These are phyloP conservation scores for Napeogenes sylphis DNA, from an alignment of 2,888 invertebrate species.

Conservation along the genomic window DNA sequence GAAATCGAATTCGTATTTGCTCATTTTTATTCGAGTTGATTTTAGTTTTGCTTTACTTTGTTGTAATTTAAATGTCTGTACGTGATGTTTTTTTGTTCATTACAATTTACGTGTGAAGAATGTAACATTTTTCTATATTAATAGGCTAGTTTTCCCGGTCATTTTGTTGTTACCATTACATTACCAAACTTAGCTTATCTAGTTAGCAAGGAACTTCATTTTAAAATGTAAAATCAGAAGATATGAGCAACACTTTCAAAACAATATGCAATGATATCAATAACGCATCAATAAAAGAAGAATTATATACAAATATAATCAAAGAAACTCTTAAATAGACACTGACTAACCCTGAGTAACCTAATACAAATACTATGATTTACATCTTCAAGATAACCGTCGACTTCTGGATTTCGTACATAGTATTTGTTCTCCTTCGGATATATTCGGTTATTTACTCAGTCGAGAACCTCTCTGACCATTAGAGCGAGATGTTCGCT, in stretches of 20 bases:
- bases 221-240: no score
- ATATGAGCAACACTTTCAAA: no score
- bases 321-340: not conserved
- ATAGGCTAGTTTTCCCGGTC: no score
- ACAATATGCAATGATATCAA: no score
- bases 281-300: no score
- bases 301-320: not conserved
- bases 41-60: not conserved
- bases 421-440: constrained; percentile 43
- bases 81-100: not conserved
- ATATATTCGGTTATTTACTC: constrained; percentile 50
- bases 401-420: constrained; percentile 26
- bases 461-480: constrained; percentile 48
- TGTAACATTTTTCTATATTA: not conserved
- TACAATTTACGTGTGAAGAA: not conserved
- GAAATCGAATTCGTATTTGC: not conserved
- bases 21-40: not conserved
- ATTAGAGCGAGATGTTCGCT: constrained; percentile 51
- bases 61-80: not conserved
- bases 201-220: no score
- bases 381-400: not conserved
- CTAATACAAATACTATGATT: not conserved
- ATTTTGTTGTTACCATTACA: not conserved
- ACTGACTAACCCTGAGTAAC: no score
- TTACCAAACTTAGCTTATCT: no score